Evolutionary conservation across 2,113 vertebrate genomes (phyloP).

Genomic region (Phylloscopus trochiloides): DNA sequence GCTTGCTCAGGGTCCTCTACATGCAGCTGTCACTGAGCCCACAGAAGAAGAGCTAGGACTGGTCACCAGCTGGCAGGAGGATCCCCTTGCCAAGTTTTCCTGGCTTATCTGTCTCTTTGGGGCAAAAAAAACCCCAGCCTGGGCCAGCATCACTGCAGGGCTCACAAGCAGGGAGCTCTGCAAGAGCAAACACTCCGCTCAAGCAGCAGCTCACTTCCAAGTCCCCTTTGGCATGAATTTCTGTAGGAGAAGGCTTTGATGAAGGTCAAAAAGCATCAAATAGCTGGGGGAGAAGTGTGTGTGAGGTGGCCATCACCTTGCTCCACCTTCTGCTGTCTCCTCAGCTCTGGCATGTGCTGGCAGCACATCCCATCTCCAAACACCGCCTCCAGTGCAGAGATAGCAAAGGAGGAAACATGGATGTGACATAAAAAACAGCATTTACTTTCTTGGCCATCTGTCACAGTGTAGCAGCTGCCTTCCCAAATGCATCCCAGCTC

Average conservation of each 20-base stretch:
- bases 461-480: not conserved
- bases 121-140: rapidly evolving
- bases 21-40: not conserved
- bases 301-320: not conserved
- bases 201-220: not conserved
- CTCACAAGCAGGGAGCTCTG: not conserved
- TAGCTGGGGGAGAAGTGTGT: not conserved
- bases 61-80: not conserved
- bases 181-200: not conserved
- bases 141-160: not conserved
- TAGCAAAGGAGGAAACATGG: conserved; percentile 23
- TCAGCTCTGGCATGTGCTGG: not conserved
- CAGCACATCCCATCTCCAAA: not conserved
- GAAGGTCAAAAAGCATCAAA: not conserved
- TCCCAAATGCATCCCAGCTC: conserved; percentile 6
- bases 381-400: not conserved
- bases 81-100: not conserved
- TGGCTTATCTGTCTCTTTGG: not conserved
- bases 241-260: not conserved
- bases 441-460: conserved; percentile 60
- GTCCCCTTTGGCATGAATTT: not conserved
- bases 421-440: conserved; percentile 42
- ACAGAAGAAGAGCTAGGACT: not conserved
- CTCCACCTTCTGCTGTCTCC: not conserved
- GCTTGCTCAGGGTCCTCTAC: not conserved